These are phyloP conservation scores for Drosophila siamana DNA, from an alignment of 2,888 invertebrate species.

Conservation along the genomic window DNA sequence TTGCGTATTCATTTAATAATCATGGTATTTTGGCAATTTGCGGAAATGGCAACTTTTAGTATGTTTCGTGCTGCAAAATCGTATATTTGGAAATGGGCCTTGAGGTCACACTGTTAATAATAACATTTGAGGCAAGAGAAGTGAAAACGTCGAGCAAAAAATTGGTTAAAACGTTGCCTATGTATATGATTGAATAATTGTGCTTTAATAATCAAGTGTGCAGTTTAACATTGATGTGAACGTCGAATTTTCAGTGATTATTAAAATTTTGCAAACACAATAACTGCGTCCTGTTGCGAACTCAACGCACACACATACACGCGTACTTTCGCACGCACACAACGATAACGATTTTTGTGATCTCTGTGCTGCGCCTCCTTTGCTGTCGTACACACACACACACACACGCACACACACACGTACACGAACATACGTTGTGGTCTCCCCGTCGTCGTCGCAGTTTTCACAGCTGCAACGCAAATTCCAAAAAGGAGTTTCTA, in stretches of 20 bases:
- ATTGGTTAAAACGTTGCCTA: constrained; percentile 26
- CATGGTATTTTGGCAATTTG: neutral
- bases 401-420: constrained; percentile 21
- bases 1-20: neutral
- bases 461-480: constrained; percentile 78
- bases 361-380: constrained; percentile 66
- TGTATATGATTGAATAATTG: constrained; percentile 36
- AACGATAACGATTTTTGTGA: constrained; percentile 46
- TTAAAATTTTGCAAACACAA: neutral
- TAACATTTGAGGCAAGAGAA: constrained; percentile 61
- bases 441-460: constrained; percentile 51
- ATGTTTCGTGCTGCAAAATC: neutral
- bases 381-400: constrained; percentile 42
- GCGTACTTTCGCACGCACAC: constrained; percentile 32
- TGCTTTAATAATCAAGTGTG: constrained; percentile 2
- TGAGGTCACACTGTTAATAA: constrained; percentile 54
- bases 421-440: constrained; percentile 28
- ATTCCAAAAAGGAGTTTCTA: constrained; percentile 65
- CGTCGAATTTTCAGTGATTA: neutral
- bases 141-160: constrained; percentile 62
- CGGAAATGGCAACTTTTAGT: neutral
- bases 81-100: constrained; percentile 29
- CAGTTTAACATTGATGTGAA: neutral
- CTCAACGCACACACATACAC: constrained; percentile 9
- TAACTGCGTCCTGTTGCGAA: constrained; percentile 40